A percentile compares a stretch with the other conserved stretches of the same genome.
These are phyloP conservation scores for Arenaria interpres DNA, from an alignment of 2,113 vertebrate genomes.

Conservation along the genomic window DNA sequence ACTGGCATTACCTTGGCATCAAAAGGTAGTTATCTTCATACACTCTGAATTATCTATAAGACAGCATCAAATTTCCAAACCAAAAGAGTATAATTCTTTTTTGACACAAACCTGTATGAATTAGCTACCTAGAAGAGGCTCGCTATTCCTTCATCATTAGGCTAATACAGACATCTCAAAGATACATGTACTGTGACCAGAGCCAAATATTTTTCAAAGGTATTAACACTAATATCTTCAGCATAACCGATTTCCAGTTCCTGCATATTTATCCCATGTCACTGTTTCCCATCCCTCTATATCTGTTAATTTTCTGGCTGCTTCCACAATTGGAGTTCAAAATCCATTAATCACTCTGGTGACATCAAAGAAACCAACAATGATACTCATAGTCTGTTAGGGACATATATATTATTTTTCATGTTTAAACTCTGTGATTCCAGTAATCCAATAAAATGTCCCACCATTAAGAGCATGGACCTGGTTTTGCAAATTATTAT, in stretches of 20 bases:
- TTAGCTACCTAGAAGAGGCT: background rate
- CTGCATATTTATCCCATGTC: background rate
- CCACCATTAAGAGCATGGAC: background rate
- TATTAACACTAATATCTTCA: conserved; percentile 20
- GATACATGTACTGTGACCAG: background rate
- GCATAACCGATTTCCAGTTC: conserved; percentile 1
- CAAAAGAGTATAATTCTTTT: background rate
- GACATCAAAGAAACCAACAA: background rate
- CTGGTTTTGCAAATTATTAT: background rate
- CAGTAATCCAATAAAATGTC: background rate
- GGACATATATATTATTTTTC: background rate
- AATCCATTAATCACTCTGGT: background rate
- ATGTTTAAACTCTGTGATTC: background rate
- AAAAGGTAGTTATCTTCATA: background rate
- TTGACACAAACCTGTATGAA: background rate
- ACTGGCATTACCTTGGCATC: background rate
- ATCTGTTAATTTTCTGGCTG: background rate
- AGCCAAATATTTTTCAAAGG: conserved; percentile 3
- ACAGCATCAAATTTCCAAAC: background rate
- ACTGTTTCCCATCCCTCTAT: background rate
- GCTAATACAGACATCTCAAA: background rate
- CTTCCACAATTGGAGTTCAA: background rate
- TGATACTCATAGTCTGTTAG: background rate
- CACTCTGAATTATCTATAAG: background rate
- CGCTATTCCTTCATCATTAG: background rate